Conservation (phyloP, 2,113 vertebrate genomes). For the Chamaea fasciata region DNA sequence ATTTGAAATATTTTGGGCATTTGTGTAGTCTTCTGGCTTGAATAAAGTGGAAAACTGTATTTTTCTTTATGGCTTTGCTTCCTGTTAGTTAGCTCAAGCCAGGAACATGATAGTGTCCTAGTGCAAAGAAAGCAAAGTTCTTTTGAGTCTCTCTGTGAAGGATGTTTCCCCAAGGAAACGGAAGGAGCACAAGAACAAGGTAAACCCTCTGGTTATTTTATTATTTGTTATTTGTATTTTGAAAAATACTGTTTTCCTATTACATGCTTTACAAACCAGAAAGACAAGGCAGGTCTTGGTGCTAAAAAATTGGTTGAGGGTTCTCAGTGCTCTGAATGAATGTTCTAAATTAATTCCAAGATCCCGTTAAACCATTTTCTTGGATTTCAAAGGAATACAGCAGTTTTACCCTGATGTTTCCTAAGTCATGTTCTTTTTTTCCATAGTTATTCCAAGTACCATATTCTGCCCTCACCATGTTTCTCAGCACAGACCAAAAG, state of each 20-base stretch:
- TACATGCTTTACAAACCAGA: neutral
- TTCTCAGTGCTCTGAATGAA: neutral
- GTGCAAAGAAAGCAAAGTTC: neutral
- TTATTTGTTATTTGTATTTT: neutral
- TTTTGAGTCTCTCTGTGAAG: neutral
- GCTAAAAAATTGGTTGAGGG: neutral
- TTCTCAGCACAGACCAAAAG: conserved; percentile 86
- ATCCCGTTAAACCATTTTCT: neutral
- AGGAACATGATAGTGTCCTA: neutral
- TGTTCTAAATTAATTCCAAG: neutral
- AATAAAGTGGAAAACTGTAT: neutral
- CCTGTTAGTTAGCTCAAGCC: neutral
- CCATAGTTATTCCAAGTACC: conserved; percentile 91
- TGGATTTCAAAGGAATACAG: neutral
- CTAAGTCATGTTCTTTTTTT: neutral
- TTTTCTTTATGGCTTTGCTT: neutral
- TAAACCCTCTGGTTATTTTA: neutral
- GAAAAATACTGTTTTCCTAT: neutral
- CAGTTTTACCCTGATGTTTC: neutral
- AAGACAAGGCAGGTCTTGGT: neutral
- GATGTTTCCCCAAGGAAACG: neutral
- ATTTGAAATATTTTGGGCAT: neutral
- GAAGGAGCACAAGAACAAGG: neutral
- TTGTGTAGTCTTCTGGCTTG: neutral
- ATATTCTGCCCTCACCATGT: conserved; percentile 96